A percentile compares a stretch with the other conserved stretches of the same genome.
These are phyloP conservation scores for Stercorarius parasiticus DNA, from an alignment of 2,113 vertebrate genomes.

Conservation along the genomic window DNA sequence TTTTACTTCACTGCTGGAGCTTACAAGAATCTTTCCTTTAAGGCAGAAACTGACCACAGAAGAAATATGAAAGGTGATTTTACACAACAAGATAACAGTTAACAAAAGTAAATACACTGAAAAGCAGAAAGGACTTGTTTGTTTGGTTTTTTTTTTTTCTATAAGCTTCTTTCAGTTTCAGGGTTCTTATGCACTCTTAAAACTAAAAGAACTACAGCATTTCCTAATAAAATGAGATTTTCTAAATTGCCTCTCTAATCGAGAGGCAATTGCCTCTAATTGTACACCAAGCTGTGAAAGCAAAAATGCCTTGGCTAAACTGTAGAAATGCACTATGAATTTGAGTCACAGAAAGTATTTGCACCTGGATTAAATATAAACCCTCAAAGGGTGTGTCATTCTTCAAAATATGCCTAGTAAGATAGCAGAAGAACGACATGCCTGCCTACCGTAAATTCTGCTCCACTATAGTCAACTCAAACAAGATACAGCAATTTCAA, in stretches of 20 bases:
- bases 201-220: not conserved
- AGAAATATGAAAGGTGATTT: not conserved
- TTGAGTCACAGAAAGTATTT: not conserved
- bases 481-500: not conserved
- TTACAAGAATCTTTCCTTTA: not conserved
- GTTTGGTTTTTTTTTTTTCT: not conserved
- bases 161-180: not conserved
- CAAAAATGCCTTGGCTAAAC: not conserved
- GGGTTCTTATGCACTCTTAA: not conserved
- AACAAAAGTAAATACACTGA: not conserved
- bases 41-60: not conserved
- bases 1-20: not conserved
- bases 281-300: not conserved
- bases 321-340: not conserved
- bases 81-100: not conserved
- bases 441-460: not conserved
- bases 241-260: not conserved
- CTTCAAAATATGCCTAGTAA: not conserved
- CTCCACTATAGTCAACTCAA: not conserved
- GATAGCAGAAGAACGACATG: not conserved
- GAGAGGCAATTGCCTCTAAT: too few relatives aligned
- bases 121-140: not conserved
- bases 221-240: not conserved
- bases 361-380: constrained; percentile 34
- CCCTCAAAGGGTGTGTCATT: not conserved